Evolutionary conservation across 2,888 invertebrate species (phyloP).

Genomic region (Pterostichus niger): DNA sequence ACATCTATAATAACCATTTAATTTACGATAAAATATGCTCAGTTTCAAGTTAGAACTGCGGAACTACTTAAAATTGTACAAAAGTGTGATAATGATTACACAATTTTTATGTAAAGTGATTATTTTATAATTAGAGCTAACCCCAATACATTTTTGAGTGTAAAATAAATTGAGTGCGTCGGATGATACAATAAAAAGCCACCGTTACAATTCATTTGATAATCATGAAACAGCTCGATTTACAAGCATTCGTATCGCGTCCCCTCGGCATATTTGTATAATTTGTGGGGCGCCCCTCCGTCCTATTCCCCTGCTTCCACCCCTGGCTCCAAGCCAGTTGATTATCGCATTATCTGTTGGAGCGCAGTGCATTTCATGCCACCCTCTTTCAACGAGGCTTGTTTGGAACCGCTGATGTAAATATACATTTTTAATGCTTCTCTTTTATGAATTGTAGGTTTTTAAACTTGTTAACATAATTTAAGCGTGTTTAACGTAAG

Average conservation of each 20-base stretch:
- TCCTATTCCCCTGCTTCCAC: background rate
- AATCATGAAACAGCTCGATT: slow-evolving; percentile 54
- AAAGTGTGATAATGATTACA: background rate
- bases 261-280: slow-evolving; percentile 49
- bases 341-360: slow-evolving; percentile 51
- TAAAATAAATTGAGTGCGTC: slow-evolving; percentile 43
- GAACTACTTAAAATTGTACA: background rate
- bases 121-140: slow-evolving; percentile 34
- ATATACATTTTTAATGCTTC: background rate
- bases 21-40: no score
- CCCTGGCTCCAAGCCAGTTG: slow-evolving; percentile 14
- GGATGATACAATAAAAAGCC: slow-evolving; percentile 55
- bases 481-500: slow-evolving; percentile 23
- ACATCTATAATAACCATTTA: no score
- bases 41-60: no score
- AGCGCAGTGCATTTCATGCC: slow-evolving; percentile 24
- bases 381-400: background rate
- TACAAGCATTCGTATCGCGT: slow-evolving; percentile 54
- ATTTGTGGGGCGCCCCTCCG: slow-evolving; percentile 39
- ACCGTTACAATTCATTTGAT: slow-evolving; percentile 51
- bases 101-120: slow-evolving; percentile 9
- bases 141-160: slow-evolving; percentile 41
- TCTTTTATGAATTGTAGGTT: slow-evolving; percentile 17
- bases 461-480: slow-evolving; percentile 26
- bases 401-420: background rate